These are phyloP conservation scores for Otocyon megalotis DNA, from an alignment of 2,113 vertebrate genomes.

Conservation along the genomic window DNA sequence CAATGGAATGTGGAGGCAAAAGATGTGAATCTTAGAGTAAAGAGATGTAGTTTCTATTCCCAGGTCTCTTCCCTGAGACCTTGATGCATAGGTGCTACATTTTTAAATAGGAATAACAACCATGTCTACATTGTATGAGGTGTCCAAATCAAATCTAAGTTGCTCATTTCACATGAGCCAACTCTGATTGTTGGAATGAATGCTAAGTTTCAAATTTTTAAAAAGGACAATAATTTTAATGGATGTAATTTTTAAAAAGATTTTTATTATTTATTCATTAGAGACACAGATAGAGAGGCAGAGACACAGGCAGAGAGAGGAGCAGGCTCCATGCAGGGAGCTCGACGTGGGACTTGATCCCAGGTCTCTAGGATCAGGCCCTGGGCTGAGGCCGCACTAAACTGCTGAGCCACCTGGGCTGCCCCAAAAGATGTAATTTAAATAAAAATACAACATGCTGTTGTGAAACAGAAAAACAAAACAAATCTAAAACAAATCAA, in stretches of 20 bases:
- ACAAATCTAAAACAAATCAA: conserved; percentile 38
- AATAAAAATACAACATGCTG: no score
- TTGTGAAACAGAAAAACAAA: neutral
- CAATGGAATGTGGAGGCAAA: neutral
- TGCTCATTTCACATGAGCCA: neutral
- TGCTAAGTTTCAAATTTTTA: neutral
- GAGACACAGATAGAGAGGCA: neutral
- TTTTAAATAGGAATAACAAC: neutral
- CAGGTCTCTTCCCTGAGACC: neutral
- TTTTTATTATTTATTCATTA: no score
- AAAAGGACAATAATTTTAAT: conserved; percentile 21
- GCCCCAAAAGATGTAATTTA: no score
- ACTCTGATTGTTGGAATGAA: neutral
- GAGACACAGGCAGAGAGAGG: neutral
- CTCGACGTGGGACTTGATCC: no score
- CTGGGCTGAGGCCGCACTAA: no score
- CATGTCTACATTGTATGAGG: neutral
- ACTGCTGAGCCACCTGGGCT: no score
- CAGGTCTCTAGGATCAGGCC: no score
- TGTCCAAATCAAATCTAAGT: neutral
- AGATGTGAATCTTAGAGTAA: neutral
- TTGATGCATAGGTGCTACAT: neutral
- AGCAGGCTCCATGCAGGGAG: no score
- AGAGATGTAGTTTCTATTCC: neutral
- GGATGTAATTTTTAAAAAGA: neutral